A percentile compares a stretch with the other conserved stretches of the same genome.
Evolutionary conservation across 2,113 vertebrate genomes (phyloP).

Genomic region (Rhegmatorhina hoffmannsi): DNA sequence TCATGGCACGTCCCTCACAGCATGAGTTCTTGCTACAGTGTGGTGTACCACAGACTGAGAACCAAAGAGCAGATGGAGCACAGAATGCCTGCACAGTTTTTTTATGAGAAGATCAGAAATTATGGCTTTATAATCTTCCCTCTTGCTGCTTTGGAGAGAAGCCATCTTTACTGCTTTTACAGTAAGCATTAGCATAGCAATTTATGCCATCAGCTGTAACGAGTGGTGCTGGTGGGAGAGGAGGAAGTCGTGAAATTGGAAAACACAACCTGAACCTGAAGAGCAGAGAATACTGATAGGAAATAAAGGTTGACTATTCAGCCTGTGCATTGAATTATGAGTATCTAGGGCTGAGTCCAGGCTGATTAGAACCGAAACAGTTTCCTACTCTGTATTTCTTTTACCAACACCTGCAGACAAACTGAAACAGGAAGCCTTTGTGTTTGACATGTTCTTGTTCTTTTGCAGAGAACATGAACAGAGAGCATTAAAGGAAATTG

Average conservation of each 20-base stretch:
- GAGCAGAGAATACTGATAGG: neutral
- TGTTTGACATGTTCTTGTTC: neutral
- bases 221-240: neutral
- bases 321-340: neutral
- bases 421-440: fast-evolving
- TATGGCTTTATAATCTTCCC: constrained; percentile 55
- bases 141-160: constrained; percentile 42
- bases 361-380: neutral
- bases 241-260: neutral
- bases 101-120: constrained; percentile 46
- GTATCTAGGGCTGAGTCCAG: neutral
- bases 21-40: neutral
- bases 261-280: neutral
- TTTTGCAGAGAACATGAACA: neutral
- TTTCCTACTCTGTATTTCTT: neutral
- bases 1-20: neutral
- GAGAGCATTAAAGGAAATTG: neutral
- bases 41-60: constrained; percentile 10
- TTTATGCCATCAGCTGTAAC: neutral
- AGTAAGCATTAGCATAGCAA: neutral
- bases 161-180: constrained; percentile 29
- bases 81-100: constrained; percentile 32
- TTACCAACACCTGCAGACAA: neutral
- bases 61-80: constrained; percentile 48
- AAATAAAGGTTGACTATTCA: neutral